Evolutionary conservation across 2,888 invertebrate genomes (phyloP), one percentile per base, ranked within the genome.

Genomic region (Mimumesa dahlbomi): DNA sequence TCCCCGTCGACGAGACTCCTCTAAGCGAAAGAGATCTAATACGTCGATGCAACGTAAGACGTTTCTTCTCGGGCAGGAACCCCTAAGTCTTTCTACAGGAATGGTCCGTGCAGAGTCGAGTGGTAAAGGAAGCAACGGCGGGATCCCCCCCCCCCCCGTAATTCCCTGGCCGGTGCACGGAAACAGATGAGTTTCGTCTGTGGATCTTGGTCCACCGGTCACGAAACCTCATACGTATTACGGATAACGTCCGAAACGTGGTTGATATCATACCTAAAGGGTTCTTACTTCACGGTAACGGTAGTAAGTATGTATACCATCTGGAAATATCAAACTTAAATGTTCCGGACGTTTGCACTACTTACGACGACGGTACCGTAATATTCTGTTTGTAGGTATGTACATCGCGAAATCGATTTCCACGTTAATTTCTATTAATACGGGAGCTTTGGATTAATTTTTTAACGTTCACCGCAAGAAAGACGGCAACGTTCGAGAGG

Each of bases 131-230:
- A 56, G 42, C n/a, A 49, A 36, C 18, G 29, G 25, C 13, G 11
- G 42, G 18, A 36, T 50, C 31, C 45, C 34, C 11, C 49, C 38
- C 31, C 45, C 34, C 11, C 49, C 38, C 38, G 61, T 62, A 70
- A 77, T 67, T 73, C 76, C 58, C 70, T 48, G 36, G 67, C 16
- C 40, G 34, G 50, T 29, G 18, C 58, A 18, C 22, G 40, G 59
- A 66, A 73, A 76, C 62, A 64, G 70, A 70, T 62, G 66, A 70
- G 43, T 36, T 21, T 43, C 43, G 57, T 34, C 46, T 16, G 62
- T 11, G 40, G 25, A 63, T 57, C 34, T 34, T 22, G 16, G 16
- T 14, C 29, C 49, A n/a, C n/a, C 22, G n/a, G 19, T 31, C 18
- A 38, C 18, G 16, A 25, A 9, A 31, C 4, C 14, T 19, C n/a